phyloP scores from a whole-genome alignment of 2,113 vertebrate genomes.

The Otolemur garnettii region DNA sequence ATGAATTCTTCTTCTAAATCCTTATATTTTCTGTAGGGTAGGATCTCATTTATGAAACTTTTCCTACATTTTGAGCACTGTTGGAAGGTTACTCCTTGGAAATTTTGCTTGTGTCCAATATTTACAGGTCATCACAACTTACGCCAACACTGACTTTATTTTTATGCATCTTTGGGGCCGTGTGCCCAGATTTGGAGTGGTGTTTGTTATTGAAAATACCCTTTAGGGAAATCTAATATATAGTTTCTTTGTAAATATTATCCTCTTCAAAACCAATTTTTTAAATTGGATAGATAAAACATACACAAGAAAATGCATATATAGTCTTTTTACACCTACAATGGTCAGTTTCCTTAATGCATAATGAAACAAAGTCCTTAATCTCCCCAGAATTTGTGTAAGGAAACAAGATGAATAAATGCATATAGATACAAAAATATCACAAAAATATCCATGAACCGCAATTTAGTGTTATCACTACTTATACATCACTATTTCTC shows the following conservation, averaged over 20 bases:
- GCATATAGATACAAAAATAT: neutral
- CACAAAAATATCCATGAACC: neutral
- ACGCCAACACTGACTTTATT: slow-evolving; percentile 82
- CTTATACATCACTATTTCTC: neutral
- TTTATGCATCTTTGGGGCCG: slow-evolving; percentile 77
- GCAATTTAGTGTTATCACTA: neutral
- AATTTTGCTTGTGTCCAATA: slow-evolving; percentile 77
- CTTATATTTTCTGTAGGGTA: neutral
- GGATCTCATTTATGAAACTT: neutral
- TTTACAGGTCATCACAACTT: slow-evolving; percentile 75
- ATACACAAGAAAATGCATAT: neutral
- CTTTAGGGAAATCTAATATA: slow-evolving; percentile 65
- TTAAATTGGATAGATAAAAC: slow-evolving; percentile 59
- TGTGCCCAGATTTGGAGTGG: slow-evolving; percentile 80
- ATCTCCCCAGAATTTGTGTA: neutral
- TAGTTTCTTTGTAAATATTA: slow-evolving; percentile 57
- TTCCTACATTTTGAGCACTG: slow-evolving; percentile 64
- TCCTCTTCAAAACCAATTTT: slow-evolving; percentile 45
- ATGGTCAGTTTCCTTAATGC: neutral
- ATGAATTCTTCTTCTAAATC: neutral
- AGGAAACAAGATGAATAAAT: slow-evolving; percentile 7
- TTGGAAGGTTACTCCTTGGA: slow-evolving; percentile 72
- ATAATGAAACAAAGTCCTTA: slow-evolving; percentile 21
- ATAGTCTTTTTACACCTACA: neutral
- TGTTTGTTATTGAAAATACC: slow-evolving; percentile 60